Evolutionary conservation across 1,140 invertebrate species (phyloP), one percentile per base, ranked within the genome.

Genomic region (Nasonia vitripennis): DNA sequence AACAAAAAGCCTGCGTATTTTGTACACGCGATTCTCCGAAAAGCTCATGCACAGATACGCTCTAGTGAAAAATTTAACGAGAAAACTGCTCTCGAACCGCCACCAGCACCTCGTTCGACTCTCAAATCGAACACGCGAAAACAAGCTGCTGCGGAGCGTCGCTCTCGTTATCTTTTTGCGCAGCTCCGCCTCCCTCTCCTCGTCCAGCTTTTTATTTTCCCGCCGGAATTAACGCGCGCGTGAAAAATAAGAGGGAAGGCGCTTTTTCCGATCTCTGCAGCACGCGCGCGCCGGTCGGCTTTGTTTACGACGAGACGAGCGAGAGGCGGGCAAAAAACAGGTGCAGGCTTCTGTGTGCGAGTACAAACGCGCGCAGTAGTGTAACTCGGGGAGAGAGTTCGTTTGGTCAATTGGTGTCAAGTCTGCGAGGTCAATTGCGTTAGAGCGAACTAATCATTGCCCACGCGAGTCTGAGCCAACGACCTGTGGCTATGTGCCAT

Each of bases 371-470:
- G 51, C 62, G 27, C 27, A 27, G 27, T 27, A 6, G 45, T 31
- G 48, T 55, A 20, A 17, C 23, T 51, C 31, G 62, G 20, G 17
- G 55, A 20, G 20, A 37, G 85, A 86, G 87, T 88, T 87, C 86
- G 71, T 81, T 81, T 75, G 84, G 88, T 89, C 88, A 90, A 91
- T 91, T 89, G 89, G 86, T 88, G 89, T 90, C 88, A 89, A 91
- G 87, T 90, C 87, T 84, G 88, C 81, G 84, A 68, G 89, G 89
- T 89, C 89, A 89, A 88, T 89, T 88, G 86, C 55, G 87, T 90
- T 88, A 89, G 55, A n/a, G 78, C 86, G 87, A 87, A 31, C 81
- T 84, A 87, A 89, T 82, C 31, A 75, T 84, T 41, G 85, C 68
- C 20, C 86, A 41, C 71, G 80, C 86, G 71, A 87, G 14, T 20